Evolutionary conservation across 2,888 invertebrate species (phyloP).

Genomic region (Hyles lineata): DNA sequence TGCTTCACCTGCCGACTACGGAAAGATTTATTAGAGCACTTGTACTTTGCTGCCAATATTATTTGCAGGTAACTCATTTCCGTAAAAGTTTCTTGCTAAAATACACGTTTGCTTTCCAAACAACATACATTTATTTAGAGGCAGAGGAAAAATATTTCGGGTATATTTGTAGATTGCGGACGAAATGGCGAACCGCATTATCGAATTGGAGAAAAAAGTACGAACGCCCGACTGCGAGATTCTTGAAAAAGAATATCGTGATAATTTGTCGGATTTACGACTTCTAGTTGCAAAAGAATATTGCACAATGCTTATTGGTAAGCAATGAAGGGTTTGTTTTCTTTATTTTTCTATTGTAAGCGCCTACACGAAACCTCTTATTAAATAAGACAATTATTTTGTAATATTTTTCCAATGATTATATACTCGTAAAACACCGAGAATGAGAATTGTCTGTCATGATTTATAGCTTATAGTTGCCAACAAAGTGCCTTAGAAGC

Average conservation of each 20-base stretch:
- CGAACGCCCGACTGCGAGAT: slow-evolving; percentile 78
- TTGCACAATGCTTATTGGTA: slow-evolving; percentile 84
- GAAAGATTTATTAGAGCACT: slow-evolving; percentile 87
- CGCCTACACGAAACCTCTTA: background rate
- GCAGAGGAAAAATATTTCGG: slow-evolving; percentile 4
- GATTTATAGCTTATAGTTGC: no score
- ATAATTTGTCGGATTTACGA: slow-evolving; percentile 85
- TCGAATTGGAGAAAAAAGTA: slow-evolving; percentile 80
- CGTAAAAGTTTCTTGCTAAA: slow-evolving; percentile 19
- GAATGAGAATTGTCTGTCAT: background rate
- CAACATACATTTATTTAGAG: slow-evolving; percentile 24
- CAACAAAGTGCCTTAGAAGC: no score
- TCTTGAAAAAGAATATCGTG: slow-evolving; percentile 76
- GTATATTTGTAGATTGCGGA: slow-evolving; percentile 76
- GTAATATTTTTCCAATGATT: no score
- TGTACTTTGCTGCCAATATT: slow-evolving; percentile 86
- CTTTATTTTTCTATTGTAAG: background rate
- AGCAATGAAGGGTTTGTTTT: slow-evolving; percentile 22
- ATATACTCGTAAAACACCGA: background rate
- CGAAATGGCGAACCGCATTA: slow-evolving; percentile 79
- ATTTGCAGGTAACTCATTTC: slow-evolving; percentile 78
- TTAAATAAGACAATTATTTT: no score
- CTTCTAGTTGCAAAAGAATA: slow-evolving; percentile 86
- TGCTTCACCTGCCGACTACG: slow-evolving; percentile 84
- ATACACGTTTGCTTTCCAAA: slow-evolving; percentile 24